Evolutionary conservation across 2,888 invertebrate species (phyloP), one percentile per base, ranked within the genome.

Genomic region (Phengaris arion): DNA sequence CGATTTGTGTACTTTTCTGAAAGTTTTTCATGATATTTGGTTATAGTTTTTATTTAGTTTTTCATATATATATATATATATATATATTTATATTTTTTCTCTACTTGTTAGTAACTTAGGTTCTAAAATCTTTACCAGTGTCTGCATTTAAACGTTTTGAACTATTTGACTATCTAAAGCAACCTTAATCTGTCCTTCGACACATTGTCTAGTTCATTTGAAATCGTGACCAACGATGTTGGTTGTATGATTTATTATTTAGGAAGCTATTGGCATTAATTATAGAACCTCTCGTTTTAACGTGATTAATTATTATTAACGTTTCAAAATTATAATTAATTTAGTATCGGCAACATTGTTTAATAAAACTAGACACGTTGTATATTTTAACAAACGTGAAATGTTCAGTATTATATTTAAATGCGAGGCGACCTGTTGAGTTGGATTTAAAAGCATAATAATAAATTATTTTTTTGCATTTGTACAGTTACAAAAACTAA

Each of bases 91-190:
- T 22, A 22, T 22, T 22, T 22, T 22, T 22, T 22, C 1, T 7
- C 7, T 48, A 48, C 48, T 48, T 6, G 6, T 48, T 48, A 6
- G 6, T 48, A 6, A 48, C 10, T 59, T 59, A 10, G 10, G 59
- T 22, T 22, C 22, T 59, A 10, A 22, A 59, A 59, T 22, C 22
- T 15, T 59, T 59, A 4, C 59, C 8, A 6, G 55, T 48, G 1
- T 48, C 8, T 48, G 48, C 48, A 48, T 48, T 48, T 1, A 15
- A 35, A 12, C 35, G 12, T 35, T 35, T 64, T 64, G 13, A 64
- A 64, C 12, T 64, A 12, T 35, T 64, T 75, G 77, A 78, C 77
- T 79, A 79, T 79, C 77, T 68, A 57, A 51, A 72, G 54, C 76
- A 57, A n/a, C 64, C 64, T 10, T 76, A 64, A 59, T 75, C 64